Evolutionary conservation across 2,797 vertebrate species (phyloP).

Genomic region (Leptatherina wallacei): DNA sequence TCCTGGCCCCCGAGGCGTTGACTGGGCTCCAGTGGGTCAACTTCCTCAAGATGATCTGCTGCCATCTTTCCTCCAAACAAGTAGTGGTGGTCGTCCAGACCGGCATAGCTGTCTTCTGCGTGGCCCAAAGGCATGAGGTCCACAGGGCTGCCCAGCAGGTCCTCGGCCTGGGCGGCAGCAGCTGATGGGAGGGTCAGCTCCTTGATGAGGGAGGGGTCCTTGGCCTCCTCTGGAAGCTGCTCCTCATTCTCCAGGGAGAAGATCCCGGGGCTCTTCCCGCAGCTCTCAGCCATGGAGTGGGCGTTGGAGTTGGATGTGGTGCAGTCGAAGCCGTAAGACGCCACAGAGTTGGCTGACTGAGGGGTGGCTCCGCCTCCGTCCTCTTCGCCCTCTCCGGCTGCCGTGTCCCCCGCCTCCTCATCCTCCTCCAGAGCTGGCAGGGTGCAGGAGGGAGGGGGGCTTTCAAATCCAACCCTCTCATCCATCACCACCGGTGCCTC

Average conservation of each 20-base stretch:
- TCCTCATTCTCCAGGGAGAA: constrained; percentile 88
- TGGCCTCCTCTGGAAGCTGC: constrained; percentile 85
- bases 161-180: constrained; percentile 65
- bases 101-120: constrained; percentile 55
- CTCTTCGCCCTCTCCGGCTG: constrained; percentile 69
- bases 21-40: constrained; percentile 64
- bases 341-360: constrained; percentile 86
- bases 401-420: constrained; percentile 76
- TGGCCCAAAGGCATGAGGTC: constrained; percentile 80
- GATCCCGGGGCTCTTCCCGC: constrained; percentile 85
- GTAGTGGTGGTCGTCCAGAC: constrained; percentile 77
- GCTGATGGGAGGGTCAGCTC: constrained; percentile 81
- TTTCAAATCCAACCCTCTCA: constrained; percentile 74
- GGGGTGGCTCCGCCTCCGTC: constrained; percentile 84
- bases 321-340: constrained; percentile 87
- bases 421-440: constrained; percentile 80
- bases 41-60: constrained; percentile 61
- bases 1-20: constrained; percentile 60
- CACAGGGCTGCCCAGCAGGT: constrained; percentile 76
- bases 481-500: constrained; percentile 63
- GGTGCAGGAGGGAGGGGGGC: constrained; percentile 64
- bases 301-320: constrained; percentile 86
- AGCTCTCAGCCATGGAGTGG: constrained; percentile 87
- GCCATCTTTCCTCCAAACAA: constrained; percentile 75
- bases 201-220: constrained; percentile 84